Conservation (phyloP, 2,113 vertebrate genomes). For the Enhydra lutris region DNA sequence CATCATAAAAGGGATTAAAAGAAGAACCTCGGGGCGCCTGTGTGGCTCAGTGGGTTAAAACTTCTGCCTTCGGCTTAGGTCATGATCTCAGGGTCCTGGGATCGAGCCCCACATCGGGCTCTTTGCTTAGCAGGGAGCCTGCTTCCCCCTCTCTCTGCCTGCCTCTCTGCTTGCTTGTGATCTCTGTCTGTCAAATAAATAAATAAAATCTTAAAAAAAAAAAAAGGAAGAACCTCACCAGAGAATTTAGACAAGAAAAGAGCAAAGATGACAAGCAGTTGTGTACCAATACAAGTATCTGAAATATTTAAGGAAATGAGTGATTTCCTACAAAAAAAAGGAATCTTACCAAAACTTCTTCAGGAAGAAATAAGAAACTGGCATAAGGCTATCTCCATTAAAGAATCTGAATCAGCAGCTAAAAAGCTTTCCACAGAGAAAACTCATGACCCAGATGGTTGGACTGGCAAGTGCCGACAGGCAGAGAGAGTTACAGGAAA, state of each 20-base stretch:
- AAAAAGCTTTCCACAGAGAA: not conserved
- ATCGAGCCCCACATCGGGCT: no score
- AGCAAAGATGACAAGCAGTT: not conserved
- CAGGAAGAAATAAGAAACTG: not conserved
- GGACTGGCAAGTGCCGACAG: no score
- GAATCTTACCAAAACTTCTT: not conserved
- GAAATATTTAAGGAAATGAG: not conserved
- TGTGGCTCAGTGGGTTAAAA: no score
- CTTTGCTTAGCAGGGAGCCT: no score
- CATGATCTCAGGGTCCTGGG: no score
- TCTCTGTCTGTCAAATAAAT: no score
- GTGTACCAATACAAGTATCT: not conserved
- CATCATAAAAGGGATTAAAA: not conserved
- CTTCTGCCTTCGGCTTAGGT: no score
- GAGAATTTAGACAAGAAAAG: not conserved
- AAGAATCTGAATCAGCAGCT: not conserved
- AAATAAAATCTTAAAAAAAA: not conserved
- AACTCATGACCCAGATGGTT: not conserved
- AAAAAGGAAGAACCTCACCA: not conserved
- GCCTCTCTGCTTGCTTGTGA: no score
- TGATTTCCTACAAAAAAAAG: conserved; percentile 10
- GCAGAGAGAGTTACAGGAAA: not conserved
- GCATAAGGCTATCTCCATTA: not conserved
- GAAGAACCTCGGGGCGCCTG: not conserved
- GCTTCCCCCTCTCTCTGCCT: no score